Conservation (phyloP, 2,113 vertebrate genomes). For the Lycaon pictus region DNA sequence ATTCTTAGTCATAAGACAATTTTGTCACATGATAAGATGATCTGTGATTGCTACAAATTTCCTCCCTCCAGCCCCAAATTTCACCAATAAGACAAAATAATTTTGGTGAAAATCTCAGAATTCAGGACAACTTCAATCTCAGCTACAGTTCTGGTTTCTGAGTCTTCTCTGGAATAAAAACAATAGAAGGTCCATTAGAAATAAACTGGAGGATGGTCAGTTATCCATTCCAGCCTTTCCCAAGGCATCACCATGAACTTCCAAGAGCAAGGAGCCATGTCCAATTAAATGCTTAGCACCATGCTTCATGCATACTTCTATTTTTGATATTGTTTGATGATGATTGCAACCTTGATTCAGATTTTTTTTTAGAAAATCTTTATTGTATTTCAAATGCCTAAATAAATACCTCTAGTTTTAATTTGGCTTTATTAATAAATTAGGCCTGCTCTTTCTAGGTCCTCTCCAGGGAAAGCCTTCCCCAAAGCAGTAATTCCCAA, state of each 20-base stretch:
- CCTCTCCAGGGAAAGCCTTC: neutral
- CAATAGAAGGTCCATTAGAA: neutral
- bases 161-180: neutral
- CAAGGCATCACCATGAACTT: neutral
- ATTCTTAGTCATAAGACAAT: constrained; percentile 72
- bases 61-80: neutral
- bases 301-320: neutral
- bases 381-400: neutral
- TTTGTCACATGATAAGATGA: neutral
- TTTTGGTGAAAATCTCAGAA: constrained; percentile 15
- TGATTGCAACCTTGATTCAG: neutral
- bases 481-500: neutral
- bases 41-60: neutral
- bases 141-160: neutral
- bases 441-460: neutral
- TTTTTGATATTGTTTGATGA: neutral
- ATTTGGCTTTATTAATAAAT: constrained; percentile 5
- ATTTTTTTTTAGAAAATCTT: neutral
- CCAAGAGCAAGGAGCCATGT: neutral
- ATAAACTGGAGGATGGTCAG: neutral
- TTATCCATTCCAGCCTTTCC: neutral
- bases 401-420: neutral
- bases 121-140: neutral
- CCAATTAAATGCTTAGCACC: neutral
- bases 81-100: neutral